phyloP scores from a whole-genome alignment of 2,113 vertebrate species.

The Podiceps cristatus region DNA sequence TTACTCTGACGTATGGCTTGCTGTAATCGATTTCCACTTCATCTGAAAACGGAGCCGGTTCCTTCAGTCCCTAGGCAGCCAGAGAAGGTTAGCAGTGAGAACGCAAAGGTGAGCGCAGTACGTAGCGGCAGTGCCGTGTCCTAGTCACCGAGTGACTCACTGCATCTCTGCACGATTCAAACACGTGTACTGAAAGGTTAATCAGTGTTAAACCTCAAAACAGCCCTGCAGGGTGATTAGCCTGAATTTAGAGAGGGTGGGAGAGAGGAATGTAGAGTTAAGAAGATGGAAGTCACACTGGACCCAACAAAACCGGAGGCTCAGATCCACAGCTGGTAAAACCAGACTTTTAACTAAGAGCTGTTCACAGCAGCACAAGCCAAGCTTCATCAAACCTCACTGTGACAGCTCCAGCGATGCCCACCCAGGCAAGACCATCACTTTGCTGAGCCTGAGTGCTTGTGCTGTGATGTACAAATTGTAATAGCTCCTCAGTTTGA shows the following conservation, averaged over 20 bases:
- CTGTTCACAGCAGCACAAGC: neutral
- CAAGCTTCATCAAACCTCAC: neutral
- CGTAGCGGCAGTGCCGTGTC: neutral
- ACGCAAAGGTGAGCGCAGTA: neutral
- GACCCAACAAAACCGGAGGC: neutral
- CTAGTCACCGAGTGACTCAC: neutral
- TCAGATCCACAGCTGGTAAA: neutral
- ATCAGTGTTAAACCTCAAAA: neutral
- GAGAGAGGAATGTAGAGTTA: neutral
- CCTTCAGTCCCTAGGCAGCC: slow-evolving; percentile 82
- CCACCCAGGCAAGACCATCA: neutral
- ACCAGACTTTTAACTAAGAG: neutral
- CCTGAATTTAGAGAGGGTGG: neutral
- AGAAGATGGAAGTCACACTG: neutral
- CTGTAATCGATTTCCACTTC: slow-evolving; percentile 83
- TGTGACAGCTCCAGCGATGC: neutral
- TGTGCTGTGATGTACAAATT: neutral
- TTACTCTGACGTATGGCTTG: slow-evolving; percentile 89
- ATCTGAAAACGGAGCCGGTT: slow-evolving; percentile 93
- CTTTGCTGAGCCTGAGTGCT: neutral
- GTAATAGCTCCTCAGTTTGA: neutral
- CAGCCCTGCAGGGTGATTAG: neutral
- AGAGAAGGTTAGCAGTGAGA: neutral
- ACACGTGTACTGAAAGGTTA: neutral
- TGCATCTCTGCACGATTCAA: neutral